Evolutionary conservation across 1,140 invertebrate species (phyloP).

Genomic region (Neoseiulus cucumeris): DNA sequence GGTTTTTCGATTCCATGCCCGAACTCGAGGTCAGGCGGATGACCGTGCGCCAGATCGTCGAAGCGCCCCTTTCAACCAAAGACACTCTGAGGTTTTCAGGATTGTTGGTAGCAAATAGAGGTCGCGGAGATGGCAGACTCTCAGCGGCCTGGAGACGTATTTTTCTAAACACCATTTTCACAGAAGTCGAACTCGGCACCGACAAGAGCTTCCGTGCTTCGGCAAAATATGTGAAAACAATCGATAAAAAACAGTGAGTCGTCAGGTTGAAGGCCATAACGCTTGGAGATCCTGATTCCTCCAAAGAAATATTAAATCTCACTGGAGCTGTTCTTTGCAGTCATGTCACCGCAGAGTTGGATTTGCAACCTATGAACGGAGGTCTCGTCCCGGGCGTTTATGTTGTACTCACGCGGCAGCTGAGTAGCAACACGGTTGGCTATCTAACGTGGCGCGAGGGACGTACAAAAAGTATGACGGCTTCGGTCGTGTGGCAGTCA

Average conservation of each 20-base stretch:
- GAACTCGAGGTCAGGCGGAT: slow-evolving; percentile 70
- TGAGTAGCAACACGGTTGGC: slow-evolving; percentile 62
- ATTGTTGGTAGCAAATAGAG: slow-evolving; percentile 62
- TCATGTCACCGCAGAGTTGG: slow-evolving; percentile 46
- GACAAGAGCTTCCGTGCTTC: slow-evolving; percentile 17
- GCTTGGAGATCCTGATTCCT: neutral
- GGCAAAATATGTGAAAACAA: slow-evolving; percentile 14
- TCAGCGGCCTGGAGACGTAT: slow-evolving; percentile 48
- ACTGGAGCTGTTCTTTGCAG: slow-evolving; percentile 22
- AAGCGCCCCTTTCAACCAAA: slow-evolving; percentile 62
- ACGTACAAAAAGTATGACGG: slow-evolving; percentile 48
- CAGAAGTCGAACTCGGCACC: slow-evolving; percentile 43
- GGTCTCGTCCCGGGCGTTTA: slow-evolving; percentile 44
- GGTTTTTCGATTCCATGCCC: slow-evolving; percentile 32
- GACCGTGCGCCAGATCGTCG: slow-evolving; percentile 73
- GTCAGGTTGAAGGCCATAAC: neutral
- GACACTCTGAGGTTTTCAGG: slow-evolving; percentile 46
- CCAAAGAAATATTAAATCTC: neutral
- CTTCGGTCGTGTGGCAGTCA: slow-evolving; percentile 51
- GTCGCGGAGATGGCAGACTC: slow-evolving; percentile 51
- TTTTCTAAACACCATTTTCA: slow-evolving; percentile 58
- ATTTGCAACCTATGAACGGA: slow-evolving; percentile 45
- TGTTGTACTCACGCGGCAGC: slow-evolving; percentile 54
- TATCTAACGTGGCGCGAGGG: slow-evolving; percentile 62
- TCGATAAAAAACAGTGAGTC: slow-evolving; percentile 3